These are phyloP conservation scores for Cotesia typhae DNA, from an alignment of 1,140 invertebrate genomes.

Conservation along the genomic window DNA sequence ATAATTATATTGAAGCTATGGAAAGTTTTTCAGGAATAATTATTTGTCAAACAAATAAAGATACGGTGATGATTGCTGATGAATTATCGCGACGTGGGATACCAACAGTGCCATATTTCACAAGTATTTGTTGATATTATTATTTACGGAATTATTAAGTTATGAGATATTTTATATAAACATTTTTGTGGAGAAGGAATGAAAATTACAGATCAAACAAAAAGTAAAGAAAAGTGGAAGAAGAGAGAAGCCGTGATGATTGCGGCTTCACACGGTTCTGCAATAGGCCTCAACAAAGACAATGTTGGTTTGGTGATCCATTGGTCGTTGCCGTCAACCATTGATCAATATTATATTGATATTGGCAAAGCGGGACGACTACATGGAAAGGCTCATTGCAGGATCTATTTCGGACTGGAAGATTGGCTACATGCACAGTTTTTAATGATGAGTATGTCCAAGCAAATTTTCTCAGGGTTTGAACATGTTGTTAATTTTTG, in stretches of 20 bases:
- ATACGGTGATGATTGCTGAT: background rate
- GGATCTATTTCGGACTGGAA: constrained; percentile 2
- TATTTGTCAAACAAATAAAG: background rate
- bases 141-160: background rate
- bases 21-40: background rate
- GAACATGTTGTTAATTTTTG: background rate
- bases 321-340: constrained; percentile 4
- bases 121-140: background rate
- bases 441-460: background rate
- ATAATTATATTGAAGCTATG: background rate
- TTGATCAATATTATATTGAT: constrained; percentile 4
- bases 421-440: background rate
- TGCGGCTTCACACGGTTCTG: background rate
- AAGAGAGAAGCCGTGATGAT: background rate
- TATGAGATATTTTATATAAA: background rate
- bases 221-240: background rate
- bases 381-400: background rate
- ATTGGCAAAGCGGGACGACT: background rate
- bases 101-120: background rate
- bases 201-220: background rate
- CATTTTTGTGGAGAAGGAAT: background rate
- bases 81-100: background rate
- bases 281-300: background rate
- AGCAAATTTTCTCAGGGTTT: background rate
- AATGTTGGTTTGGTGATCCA: background rate